Evolutionary conservation across 2,888 invertebrate species (phyloP).

Genomic region (Epistrophe grossulariae): DNA sequence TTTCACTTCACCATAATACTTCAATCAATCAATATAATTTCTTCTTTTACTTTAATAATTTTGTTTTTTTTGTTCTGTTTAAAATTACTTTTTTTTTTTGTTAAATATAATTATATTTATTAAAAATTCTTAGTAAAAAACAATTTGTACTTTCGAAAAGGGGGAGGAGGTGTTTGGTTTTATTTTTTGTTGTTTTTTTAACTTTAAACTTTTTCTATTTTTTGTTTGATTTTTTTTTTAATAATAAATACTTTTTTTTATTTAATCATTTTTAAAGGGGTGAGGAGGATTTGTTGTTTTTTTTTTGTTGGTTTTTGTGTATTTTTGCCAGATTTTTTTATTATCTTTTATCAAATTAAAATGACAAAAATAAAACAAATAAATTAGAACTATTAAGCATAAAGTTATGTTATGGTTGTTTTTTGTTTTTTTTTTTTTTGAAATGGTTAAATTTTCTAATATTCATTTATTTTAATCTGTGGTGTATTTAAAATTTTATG

Average conservation of each 20-base stretch:
- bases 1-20: constrained; percentile 39
- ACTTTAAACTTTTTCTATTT: constrained; percentile 74
- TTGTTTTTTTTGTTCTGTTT: constrained; percentile 52
- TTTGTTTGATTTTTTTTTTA: constrained; percentile 76
- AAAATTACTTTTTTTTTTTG: constrained; percentile 48
- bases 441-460: constrained; percentile 72
- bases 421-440: constrained; percentile 3
- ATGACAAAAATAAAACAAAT: constrained; percentile 34
- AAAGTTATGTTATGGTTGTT: constrained; percentile 18
- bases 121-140: constrained; percentile 82
- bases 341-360: constrained; percentile 68
- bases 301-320: constrained; percentile 77
- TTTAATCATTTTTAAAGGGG: constrained; percentile 77
- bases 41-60: constrained; percentile 53
- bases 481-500: constrained; percentile 55
- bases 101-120: constrained; percentile 77
- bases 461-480: constrained; percentile 51
- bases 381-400: constrained; percentile 63
- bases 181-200: constrained; percentile 77
- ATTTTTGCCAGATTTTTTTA: constrained; percentile 71
- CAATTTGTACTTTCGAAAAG: constrained; percentile 84
- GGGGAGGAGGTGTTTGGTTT: constrained; percentile 82
- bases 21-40: constrained; percentile 67
- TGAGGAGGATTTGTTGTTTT: constrained; percentile 80
- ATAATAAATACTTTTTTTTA: constrained; percentile 70